phyloP scores from a whole-genome alignment of 2,888 invertebrate genomes.

The Brachypalpus laphriformis region DNA sequence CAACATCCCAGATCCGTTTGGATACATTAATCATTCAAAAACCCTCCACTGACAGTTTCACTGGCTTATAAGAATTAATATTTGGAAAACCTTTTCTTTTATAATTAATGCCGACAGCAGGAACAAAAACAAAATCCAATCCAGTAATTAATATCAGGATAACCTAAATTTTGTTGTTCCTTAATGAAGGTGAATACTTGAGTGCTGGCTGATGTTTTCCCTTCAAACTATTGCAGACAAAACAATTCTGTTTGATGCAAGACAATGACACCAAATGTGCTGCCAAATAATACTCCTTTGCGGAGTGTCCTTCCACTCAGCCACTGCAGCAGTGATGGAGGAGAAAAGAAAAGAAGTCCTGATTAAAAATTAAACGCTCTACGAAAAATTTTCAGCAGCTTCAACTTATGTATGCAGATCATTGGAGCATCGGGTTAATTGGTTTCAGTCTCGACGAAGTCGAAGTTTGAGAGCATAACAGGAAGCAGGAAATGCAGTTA shows the following conservation, averaged over 20 bases:
- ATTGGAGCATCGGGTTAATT: conserved; percentile 73
- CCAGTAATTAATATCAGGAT: conserved; percentile 45
- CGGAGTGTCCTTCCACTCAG: not conserved
- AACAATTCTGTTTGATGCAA: conserved; percentile 21
- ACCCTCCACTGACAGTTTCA: conserved; percentile 1
- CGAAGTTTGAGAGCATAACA: not conserved
- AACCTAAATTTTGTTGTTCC: conserved; percentile 43
- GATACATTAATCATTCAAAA: not conserved
- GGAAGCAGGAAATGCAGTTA: conserved; percentile 52
- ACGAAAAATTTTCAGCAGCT: conserved; percentile 18
- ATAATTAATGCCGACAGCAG: not conserved
- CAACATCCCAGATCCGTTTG: not conserved
- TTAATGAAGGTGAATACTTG: conserved; percentile 32
- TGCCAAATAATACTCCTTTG: conserved; percentile 11
- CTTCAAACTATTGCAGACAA: not conserved
- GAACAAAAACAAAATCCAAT: conserved; percentile 3
- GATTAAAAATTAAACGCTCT: conserved; percentile 62
- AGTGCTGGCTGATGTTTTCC: conserved; percentile 24
- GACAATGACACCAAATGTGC: conserved; percentile 22
- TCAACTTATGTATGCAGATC: conserved; percentile 60
- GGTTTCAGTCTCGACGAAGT: conserved; percentile 44
- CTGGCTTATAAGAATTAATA: not conserved
- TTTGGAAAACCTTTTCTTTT: not conserved
- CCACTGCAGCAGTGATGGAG: not conserved
- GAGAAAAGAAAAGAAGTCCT: conserved; percentile 17